phyloP scores from a whole-genome alignment of 2,113 vertebrate species.

The Labeo catla region DNA sequence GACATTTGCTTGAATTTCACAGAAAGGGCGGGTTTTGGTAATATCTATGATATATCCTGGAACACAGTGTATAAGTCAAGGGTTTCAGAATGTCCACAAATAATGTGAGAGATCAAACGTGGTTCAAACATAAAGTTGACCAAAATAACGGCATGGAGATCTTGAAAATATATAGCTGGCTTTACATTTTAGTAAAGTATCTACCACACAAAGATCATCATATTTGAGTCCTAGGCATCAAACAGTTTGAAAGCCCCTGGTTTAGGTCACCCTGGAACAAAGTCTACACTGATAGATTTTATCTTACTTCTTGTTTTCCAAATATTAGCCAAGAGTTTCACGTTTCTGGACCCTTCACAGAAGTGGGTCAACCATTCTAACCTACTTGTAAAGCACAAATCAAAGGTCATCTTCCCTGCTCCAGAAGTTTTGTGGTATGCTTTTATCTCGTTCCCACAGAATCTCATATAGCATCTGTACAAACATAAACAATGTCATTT shows the following conservation, averaged over 20 bases:
- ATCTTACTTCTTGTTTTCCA: background rate
- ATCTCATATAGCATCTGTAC: background rate
- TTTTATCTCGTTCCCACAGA: background rate
- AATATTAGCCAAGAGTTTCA: conserved; percentile 28
- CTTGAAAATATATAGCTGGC: background rate
- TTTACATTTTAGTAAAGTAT: background rate
- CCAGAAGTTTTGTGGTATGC: background rate
- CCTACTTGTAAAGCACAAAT: background rate
- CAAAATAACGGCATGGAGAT: too few relatives aligned
- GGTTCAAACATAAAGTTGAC: too few relatives aligned
- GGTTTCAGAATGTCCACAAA: background rate
- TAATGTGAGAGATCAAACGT: too few relatives aligned
- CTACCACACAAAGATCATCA: background rate
- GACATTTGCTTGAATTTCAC: conserved; percentile 9
- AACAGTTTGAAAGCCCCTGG: background rate
- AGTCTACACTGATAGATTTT: background rate
- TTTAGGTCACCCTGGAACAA: background rate
- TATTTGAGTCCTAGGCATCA: background rate
- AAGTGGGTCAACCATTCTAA: conserved; percentile 10
- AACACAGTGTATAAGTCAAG: background rate
- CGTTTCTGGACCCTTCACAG: conserved; percentile 14
- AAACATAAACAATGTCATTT: background rate
- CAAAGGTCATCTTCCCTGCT: background rate
- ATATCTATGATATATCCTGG: background rate
- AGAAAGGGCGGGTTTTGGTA: background rate